Base-by-base conservation (phyloP, 2,113 vertebrate species). In the Oreochromis tanganicae region DNA sequence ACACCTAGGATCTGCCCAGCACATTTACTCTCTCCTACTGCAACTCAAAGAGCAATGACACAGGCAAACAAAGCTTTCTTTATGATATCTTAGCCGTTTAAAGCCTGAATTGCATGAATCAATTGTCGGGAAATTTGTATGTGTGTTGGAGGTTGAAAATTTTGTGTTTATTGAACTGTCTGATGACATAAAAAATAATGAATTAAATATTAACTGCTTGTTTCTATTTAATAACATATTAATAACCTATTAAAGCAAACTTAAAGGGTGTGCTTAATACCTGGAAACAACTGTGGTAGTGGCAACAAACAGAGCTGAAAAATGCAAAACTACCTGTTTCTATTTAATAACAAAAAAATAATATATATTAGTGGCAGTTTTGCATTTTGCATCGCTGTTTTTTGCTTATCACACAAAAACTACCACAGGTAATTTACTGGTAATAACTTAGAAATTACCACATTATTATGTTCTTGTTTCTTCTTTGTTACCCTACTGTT, bases 81-180 rank as follows among this genome's bases (percentile, higher is more conserved):
- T 0, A 9, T 41, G 7, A 68, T 0, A 68, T 14, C 6, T 21
- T 68, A 13, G 61, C 61, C 0, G 6, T 66, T 38, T 66, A 66
- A 66, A 66, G 3, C 34, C 61, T 21, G 17, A 66, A 66, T 5
- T 1, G 2, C 61, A 13, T 21, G 61, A 66, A 38, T 17, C 17
- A 66, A n/a, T 63, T 66, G 61, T 12, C 0, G 0, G 32, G 36
- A 36, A 66, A 27, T 4, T 11, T 63, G 59, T 61, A 14, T 27
- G 52, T 54, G 9, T 54, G 59, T 11, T 63, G 59, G 29, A 63
- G 29, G 59, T 63, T 36, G 59, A 36, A 36, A 19, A 63, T 3
- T 19, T 34, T 34, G 59, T 11, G 32, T 66, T 66, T 38, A 38
- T 38, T 66, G 38, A 66, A 5, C 19, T 21, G 34, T 3, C 34